A percentile compares a stretch with the other conserved stretches of the same genome.
Evolutionary conservation across 2,113 vertebrate genomes (phyloP).

Genomic region (Ptilonorhynchus violaceus): DNA sequence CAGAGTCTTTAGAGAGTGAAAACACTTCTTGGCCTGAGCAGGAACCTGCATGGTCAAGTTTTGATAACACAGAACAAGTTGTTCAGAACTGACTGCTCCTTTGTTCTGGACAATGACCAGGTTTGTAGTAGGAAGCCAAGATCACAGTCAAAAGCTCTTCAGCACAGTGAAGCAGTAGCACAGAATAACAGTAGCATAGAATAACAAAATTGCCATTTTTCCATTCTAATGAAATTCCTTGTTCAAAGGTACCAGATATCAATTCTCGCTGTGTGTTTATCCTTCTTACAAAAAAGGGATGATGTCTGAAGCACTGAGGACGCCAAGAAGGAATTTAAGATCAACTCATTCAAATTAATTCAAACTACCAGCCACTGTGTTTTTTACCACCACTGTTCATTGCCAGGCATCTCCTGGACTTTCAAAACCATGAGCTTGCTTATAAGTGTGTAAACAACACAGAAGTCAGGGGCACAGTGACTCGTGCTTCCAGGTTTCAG

Average conservation of each 20-base stretch:
- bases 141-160: neutral
- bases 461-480: neutral
- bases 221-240: neutral
- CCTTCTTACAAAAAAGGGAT: neutral
- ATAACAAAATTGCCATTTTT: neutral
- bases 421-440: neutral
- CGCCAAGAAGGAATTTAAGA: neutral
- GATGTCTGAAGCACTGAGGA: neutral
- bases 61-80: neutral
- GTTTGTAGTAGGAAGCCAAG: neutral
- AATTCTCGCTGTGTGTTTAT: neutral
- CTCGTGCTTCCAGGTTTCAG: neutral
- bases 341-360: neutral
- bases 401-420: neutral
- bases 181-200: neutral
- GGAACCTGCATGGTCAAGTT: neutral
- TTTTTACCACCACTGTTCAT: neutral
- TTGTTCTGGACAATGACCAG: neutral
- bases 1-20: neutral
- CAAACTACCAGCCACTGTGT: neutral
- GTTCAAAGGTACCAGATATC: neutral
- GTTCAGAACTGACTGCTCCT: neutral
- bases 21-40: neutral
- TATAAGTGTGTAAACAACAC: neutral
- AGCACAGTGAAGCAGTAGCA: neutral